These are phyloP conservation scores for Aphis gossypii DNA, from an alignment of 1,140 invertebrate species.

Conservation along the genomic window DNA sequence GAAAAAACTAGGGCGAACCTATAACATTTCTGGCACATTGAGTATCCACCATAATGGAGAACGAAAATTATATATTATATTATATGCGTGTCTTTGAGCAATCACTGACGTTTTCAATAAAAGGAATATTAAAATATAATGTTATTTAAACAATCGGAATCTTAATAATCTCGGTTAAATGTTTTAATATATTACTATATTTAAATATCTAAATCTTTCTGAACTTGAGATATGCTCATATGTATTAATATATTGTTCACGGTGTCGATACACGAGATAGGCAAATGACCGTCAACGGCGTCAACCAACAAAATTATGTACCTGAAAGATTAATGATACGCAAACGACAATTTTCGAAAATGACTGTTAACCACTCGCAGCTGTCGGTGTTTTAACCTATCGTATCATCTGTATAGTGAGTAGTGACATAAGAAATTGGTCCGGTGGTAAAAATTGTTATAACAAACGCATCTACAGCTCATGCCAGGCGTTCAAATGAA, in stretches of 20 bases:
- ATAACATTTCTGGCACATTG: not conserved
- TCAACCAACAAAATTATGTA: not conserved
- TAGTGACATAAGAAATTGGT: not conserved
- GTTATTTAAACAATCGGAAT: not conserved
- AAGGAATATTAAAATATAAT: not conserved
- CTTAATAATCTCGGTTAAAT: not conserved
- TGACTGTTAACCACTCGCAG: not conserved
- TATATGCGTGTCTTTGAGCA: too few relatives aligned
- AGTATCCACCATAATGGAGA: not conserved
- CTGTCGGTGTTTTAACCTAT: not conserved
- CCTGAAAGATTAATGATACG: not conserved
- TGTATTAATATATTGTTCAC: not conserved
- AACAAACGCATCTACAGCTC: not conserved
- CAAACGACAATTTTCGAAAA: not conserved
- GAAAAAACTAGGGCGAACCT: not conserved
- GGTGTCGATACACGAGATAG: not conserved
- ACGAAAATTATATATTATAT: too few relatives aligned
- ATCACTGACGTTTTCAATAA: too few relatives aligned
- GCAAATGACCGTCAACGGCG: not conserved
- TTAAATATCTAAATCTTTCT: not conserved
- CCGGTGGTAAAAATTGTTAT: not conserved
- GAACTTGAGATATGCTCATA: not conserved
- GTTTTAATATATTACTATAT: not conserved
- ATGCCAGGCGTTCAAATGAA: not conserved
- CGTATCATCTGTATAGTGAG: not conserved